phyloP scores from a whole-genome alignment of 1,140 invertebrate species.

The Octopus bimaculoides region DNA sequence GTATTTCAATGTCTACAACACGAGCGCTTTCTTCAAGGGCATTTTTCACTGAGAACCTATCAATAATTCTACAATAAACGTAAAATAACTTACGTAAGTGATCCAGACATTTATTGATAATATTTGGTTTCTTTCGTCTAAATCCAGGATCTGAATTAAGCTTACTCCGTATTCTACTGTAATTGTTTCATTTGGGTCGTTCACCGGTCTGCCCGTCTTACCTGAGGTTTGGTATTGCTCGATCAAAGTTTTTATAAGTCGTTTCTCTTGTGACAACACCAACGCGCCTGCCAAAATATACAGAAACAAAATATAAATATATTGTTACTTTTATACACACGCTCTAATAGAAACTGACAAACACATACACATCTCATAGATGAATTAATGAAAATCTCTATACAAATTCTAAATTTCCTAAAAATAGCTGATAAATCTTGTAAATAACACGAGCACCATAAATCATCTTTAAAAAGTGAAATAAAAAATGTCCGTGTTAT shows the following conservation, averaged over 20 bases:
- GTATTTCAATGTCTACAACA: too few relatives aligned
- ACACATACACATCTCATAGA: slow-evolving; percentile 17
- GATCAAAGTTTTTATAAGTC: slow-evolving; percentile 52
- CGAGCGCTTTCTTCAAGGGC: too few relatives aligned
- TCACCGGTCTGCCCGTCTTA: slow-evolving; percentile 54
- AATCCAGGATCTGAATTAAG: slow-evolving; percentile 57
- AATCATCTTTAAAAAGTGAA: too few relatives aligned
- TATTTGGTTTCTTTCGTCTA: slow-evolving; percentile 56
- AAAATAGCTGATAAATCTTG: too few relatives aligned
- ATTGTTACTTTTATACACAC: slow-evolving; percentile 7
- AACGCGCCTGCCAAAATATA: slow-evolving; percentile 25
- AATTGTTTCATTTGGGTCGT: slow-evolving; percentile 49
- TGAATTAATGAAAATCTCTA: too few relatives aligned
- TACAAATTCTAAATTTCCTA: too few relatives aligned
- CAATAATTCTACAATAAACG: too few relatives aligned
- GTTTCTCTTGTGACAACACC: slow-evolving; percentile 53
- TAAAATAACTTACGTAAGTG: slow-evolving; percentile 47
- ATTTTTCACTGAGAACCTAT: too few relatives aligned
- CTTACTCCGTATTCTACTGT: slow-evolving; percentile 51
- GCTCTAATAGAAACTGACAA: slow-evolving; percentile 14
- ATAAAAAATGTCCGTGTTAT: too few relatives aligned
- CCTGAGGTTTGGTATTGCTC: slow-evolving; percentile 51
- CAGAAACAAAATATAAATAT: not conserved
- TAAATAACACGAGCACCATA: too few relatives aligned
- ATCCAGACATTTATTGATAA: slow-evolving; percentile 55